Conservation (phyloP, 2,113 vertebrate genomes). For the Mastomys natalensis region DNA sequence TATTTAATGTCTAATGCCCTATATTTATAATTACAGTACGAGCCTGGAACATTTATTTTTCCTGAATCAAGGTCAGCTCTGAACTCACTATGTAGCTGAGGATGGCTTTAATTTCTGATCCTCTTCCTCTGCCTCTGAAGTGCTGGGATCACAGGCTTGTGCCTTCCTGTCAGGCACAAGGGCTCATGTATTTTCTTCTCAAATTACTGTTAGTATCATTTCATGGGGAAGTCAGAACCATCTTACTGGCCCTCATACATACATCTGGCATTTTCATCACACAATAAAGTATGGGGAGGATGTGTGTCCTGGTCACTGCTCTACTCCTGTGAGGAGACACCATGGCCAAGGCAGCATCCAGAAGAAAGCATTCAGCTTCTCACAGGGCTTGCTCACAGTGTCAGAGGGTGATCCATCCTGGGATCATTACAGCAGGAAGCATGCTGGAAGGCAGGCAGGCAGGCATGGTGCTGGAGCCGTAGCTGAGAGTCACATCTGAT, state of each 20-base stretch:
- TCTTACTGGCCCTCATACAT: background rate
- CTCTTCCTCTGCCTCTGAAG: background rate
- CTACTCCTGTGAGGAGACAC: background rate
- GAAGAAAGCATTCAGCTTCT: background rate
- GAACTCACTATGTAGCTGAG: background rate
- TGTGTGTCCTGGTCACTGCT: background rate
- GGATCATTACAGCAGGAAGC: background rate
- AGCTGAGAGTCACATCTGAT: background rate
- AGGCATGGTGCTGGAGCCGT: background rate
- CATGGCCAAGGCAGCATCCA: background rate
- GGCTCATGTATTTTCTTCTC: background rate
- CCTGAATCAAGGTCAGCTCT: background rate
- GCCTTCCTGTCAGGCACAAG: background rate
- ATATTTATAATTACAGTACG: background rate
- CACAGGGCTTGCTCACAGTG: background rate
- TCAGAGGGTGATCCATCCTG: background rate
- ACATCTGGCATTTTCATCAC: background rate
- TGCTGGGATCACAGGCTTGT: background rate
- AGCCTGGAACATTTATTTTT: too few relatives aligned
- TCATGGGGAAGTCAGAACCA: background rate
- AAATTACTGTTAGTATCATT: slow-evolving; percentile 1
- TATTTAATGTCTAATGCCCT: background rate
- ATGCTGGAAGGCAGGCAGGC: background rate
- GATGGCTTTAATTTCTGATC: background rate
- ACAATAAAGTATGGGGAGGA: background rate